Evolutionary conservation across 2,113 vertebrate species (phyloP), one percentile per base, ranked within the genome.

Genomic region (Chloropsis cyanopogon): DNA sequence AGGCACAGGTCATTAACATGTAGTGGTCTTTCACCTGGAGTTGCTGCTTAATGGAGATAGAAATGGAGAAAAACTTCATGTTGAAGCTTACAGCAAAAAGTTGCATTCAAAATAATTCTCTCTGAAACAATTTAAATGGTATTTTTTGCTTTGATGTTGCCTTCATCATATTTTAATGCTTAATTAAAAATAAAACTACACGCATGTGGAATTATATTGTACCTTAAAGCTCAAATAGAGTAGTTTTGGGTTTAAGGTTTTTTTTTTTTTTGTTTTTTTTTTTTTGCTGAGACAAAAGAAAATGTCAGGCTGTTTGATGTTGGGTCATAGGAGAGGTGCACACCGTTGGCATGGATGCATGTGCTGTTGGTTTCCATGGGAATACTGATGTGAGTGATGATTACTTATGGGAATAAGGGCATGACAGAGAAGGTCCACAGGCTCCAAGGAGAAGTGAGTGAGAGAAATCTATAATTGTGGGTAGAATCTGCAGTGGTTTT

Each of bases 101-200:
- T 50, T 85, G 12, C 37, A 56, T 81, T 96, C 54, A 86, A 91
- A 95, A 68, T 90, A 92, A 93, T 86, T 96, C 54, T 80, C 39
- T 78, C 72, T 94, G 93, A 97, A 93, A 61, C 73, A 11, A 95
- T 95, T 95, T 61, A 95, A 96, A 92, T 26, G 26, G 16, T 82
- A 41, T 90, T 89, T 96, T 49, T 83, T 95, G 90, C 94, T 95
- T 96, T 97, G 94, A 94, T 87, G 91, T 95, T 95, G n/a, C 82
- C 85, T 90, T 92, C 78, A 77, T 89, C 41, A 14, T 91, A 87
- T 87, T 90, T 95, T 95, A 91, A 85, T 85, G 68, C 25, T 90
- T 95, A 93, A 93, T 97, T 97, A 93, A 97, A 97, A 94, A 79
- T 93, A 90, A 95, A 91, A 77, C 68, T 91, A 44, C 24, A 77